These are phyloP conservation scores for Tympanuchus pallidicinctus DNA, from an alignment of 2,113 vertebrate species.

Conservation along the genomic window DNA sequence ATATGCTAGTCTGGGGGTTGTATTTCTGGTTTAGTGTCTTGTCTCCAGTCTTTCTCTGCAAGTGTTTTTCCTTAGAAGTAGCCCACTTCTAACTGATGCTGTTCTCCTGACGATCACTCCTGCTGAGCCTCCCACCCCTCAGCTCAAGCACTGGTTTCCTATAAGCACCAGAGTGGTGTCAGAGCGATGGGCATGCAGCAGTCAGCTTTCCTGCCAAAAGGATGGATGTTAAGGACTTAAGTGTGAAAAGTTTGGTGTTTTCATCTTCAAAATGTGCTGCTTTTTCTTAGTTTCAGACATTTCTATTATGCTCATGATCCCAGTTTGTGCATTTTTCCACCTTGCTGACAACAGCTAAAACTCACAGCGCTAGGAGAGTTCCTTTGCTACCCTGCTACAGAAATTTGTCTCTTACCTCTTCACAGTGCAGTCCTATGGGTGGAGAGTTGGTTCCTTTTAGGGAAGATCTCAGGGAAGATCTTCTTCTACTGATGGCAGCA, in stretches of 20 bases:
- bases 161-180: not conserved
- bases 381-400: not conserved
- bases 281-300: not conserved
- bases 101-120: not conserved
- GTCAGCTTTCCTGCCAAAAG: not conserved
- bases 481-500: not conserved
- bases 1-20: not conserved
- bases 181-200: not conserved
- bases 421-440: not conserved
- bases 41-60: not conserved
- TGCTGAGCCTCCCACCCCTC: not conserved
- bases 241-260: not conserved
- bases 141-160: not conserved
- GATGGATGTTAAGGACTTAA: not conserved
- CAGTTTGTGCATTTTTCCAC: not conserved
- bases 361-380: not conserved
- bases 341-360: not conserved
- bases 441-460: not conserved
- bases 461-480: not conserved
- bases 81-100: not conserved
- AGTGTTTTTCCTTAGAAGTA: not conserved
- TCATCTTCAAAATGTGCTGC: not conserved
- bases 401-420: slow-evolving; percentile 71
- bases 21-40: not conserved
- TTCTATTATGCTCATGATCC: not conserved